Percentiles rank a stretch among this genome's conserved stretches.
These are phyloP conservation scores for Chloropsis hardwickii DNA, from an alignment of 2,113 vertebrate genomes.

Conservation along the genomic window DNA sequence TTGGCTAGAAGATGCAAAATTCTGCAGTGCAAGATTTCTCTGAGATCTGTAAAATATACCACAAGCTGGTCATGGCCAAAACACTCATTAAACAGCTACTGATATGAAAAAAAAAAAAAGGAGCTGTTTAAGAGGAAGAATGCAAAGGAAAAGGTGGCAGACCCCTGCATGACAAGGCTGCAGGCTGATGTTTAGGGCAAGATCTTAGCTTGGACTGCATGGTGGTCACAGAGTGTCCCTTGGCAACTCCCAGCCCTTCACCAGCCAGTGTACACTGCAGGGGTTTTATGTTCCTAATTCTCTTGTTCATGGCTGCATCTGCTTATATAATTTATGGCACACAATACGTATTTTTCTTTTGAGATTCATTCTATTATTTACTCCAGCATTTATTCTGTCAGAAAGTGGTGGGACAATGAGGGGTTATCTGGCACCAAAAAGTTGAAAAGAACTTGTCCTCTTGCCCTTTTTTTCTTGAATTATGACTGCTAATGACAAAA, in stretches of 20 bases:
- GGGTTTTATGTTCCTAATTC: neutral
- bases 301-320: neutral
- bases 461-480: neutral
- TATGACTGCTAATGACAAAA: neutral
- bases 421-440: neutral
- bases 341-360: constrained; percentile 9
- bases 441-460: neutral
- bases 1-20: neutral
- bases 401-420: neutral
- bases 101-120: neutral
- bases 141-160: neutral
- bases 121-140: neutral
- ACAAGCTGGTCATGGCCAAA: neutral
- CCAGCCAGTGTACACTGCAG: neutral
- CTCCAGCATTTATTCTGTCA: neutral
- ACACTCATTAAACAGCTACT: neutral
- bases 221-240: neutral
- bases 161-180: neutral
- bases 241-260: neutral
- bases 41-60: neutral
- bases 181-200: neutral
- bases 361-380: neutral
- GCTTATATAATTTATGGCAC: constrained; percentile 20
- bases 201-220: neutral
- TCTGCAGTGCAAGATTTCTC: neutral